Evolutionary conservation across 2,797 vertebrate genomes (phyloP), one percentile per base, ranked within the genome.

Genomic region (Anguilla obscura): DNA sequence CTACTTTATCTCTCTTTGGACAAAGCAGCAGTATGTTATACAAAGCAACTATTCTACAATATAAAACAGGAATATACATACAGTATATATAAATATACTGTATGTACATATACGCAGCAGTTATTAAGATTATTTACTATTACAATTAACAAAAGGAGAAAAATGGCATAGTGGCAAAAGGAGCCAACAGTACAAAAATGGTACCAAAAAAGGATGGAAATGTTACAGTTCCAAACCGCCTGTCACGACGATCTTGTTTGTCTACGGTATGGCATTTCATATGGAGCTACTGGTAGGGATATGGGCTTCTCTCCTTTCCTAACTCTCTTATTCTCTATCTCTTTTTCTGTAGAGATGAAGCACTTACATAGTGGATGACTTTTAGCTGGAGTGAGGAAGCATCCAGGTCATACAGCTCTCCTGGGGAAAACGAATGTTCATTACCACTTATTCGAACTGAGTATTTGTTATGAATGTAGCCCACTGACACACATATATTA

Each of bases 391-490:
- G 83, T 6, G 83, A 84, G 27, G 50, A 24, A 24, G 83, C 83
- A 56, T 84, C 83, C 50, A 84, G 48, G 83, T 84, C 83, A 56
- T 84, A 84, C 52, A 84, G 52, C 83, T 84, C 83, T 30, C 83
- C 83, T 84, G 27, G 12, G 27, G 83, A 33, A 30, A 30, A 7
- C 1, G 24, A 84, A 56, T 16, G 14, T 9, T 27, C 27, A 84
- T 84, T 30, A 84, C 1, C 52, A 30, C 9, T 84, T 4, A 56
- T 54, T 10, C 30, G 9, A 84, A 54, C 82, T 16, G 33, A 21
- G 18, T 24, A 24, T 50, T 82, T 36, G 14, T 12, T 18, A 74
- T n/a, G 21, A 84, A 24, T 84, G n/a, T 52, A 84, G 83, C 40
- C n/a, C 45, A 58, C n/a, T 30, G 14, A 50, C 7, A 56, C 56